Percentiles rank a stretch among this genome's conserved stretches.
Conservation (phyloP, 2,888 invertebrate genomes). For the Papilio elwesi region DNA sequence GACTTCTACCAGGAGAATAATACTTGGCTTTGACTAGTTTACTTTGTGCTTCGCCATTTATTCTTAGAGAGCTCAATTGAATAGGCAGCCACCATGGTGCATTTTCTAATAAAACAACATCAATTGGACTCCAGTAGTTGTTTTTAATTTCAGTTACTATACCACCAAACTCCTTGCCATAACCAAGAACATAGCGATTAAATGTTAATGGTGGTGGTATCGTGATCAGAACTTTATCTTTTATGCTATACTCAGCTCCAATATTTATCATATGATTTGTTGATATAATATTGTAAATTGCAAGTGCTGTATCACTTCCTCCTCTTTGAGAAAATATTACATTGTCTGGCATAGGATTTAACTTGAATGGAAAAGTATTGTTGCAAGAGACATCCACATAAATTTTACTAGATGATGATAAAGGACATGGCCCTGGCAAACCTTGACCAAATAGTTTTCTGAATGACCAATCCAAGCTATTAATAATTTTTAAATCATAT, state of each 20-base stretch:
- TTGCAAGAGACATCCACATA: slow-evolving; percentile 91
- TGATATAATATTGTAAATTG: slow-evolving; percentile 87
- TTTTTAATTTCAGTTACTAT: slow-evolving; percentile 94
- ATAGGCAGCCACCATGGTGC: slow-evolving; percentile 96
- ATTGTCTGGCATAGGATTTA: slow-evolving; percentile 86
- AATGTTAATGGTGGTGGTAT: slow-evolving; percentile 88
- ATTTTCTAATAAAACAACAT: slow-evolving; percentile 93
- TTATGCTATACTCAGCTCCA: slow-evolving; percentile 83
- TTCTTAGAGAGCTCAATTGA: slow-evolving; percentile 93
- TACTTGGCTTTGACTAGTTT: slow-evolving; percentile 83
- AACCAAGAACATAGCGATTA: slow-evolving; percentile 92
- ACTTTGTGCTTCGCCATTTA: slow-evolving; percentile 85
- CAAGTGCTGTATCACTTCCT: slow-evolving; percentile 86
- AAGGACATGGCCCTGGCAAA: slow-evolving; percentile 91
- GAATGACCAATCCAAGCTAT: slow-evolving; percentile 92
- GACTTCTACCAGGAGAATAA: slow-evolving; percentile 91
- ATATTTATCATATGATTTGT: slow-evolving; percentile 87
- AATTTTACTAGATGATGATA: slow-evolving; percentile 90
- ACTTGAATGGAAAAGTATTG: slow-evolving; percentile 84
- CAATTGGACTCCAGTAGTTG: slow-evolving; percentile 89
- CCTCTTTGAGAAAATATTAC: slow-evolving; percentile 86
- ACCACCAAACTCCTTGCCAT: slow-evolving; percentile 96
- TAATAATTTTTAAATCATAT: slow-evolving; percentile 90
- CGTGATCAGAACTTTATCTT: slow-evolving; percentile 78
- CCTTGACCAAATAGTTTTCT: slow-evolving; percentile 94